Percentiles rank a stretch among this genome's conserved stretches.
phyloP scores from a whole-genome alignment of 1,140 invertebrate genomes.

The Ganaspis sp. region DNA sequence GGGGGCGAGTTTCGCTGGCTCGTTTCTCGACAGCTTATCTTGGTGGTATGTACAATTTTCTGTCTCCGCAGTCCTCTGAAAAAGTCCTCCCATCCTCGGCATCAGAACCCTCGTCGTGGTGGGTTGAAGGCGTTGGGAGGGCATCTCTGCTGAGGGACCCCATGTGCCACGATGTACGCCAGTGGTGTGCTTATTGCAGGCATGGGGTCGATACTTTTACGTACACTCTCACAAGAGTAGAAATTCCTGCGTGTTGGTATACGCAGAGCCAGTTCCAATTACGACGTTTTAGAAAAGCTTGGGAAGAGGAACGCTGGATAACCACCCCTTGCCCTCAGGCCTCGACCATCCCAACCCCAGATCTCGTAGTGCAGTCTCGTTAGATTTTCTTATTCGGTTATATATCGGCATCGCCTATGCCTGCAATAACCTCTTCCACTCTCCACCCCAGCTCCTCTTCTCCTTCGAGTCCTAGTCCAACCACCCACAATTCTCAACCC shows the following conservation, averaged over 20 bases:
- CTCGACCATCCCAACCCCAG: slow-evolving; percentile 54
- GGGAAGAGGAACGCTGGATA: slow-evolving; percentile 59
- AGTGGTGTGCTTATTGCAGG: slow-evolving; percentile 47
- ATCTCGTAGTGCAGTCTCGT: slow-evolving; percentile 60
- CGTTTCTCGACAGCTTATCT: slow-evolving; percentile 25
- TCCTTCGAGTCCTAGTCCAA: slow-evolving; percentile 38
- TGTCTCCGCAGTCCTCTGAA: slow-evolving; percentile 15
- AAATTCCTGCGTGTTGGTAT: slow-evolving; percentile 40
- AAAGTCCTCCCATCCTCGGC: neutral
- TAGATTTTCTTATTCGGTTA: slow-evolving; percentile 68
- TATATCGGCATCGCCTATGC: slow-evolving; percentile 56
- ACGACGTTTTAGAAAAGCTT: slow-evolving; percentile 66
- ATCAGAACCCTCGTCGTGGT: neutral
- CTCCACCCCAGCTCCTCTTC: slow-evolving; percentile 43
- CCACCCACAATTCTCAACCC: slow-evolving; percentile 21
- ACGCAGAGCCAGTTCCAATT: slow-evolving; percentile 66
- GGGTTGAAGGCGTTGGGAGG: neutral
- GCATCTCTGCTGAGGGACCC: neutral
- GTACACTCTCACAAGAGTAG: slow-evolving; percentile 32
- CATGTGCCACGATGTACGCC: slow-evolving; percentile 28
- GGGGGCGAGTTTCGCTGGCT: slow-evolving; percentile 3
- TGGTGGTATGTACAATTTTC: slow-evolving; percentile 18
- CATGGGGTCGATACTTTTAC: slow-evolving; percentile 55
- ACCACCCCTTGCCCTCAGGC: slow-evolving; percentile 58
- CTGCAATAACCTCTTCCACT: slow-evolving; percentile 9